Conservation (phyloP, 1,140 invertebrate genomes). For the Zelostemma sp. region DNA sequence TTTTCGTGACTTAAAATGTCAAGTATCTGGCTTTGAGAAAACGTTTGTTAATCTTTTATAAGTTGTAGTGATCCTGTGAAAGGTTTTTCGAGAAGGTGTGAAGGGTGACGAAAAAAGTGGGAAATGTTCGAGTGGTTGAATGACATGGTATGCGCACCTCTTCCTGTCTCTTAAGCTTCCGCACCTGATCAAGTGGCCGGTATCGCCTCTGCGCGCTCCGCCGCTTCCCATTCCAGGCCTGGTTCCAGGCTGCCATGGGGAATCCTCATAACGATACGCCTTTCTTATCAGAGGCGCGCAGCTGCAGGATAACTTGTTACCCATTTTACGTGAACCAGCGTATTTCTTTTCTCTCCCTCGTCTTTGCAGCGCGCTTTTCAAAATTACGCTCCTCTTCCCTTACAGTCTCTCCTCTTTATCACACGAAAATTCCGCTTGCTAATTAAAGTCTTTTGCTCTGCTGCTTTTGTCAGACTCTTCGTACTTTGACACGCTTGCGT, state of each 20-base stretch:
- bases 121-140: slow-evolving; percentile 52
- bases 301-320: slow-evolving; percentile 95
- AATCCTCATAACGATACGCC: slow-evolving; percentile 93
- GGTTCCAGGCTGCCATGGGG: slow-evolving; percentile 81
- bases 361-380: slow-evolving; percentile 17
- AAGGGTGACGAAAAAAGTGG: slow-evolving; percentile 22
- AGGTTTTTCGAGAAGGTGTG: slow-evolving; percentile 12
- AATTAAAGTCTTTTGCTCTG: slow-evolving; percentile 45
- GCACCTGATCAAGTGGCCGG: slow-evolving; percentile 93
- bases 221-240: slow-evolving; percentile 54
- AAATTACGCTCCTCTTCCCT: slow-evolving; percentile 5
- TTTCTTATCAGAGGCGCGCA: slow-evolving; percentile 94
- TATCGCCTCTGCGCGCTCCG: slow-evolving; percentile 78
- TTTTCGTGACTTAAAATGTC: neutral
- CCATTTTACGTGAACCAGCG: slow-evolving; percentile 75
- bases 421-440: slow-evolving; percentile 39
- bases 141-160: slow-evolving; percentile 70
- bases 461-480: slow-evolving; percentile 38
- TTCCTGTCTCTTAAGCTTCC: slow-evolving; percentile 71
- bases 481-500: slow-evolving; percentile 48
- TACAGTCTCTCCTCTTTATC: slow-evolving; percentile 33
- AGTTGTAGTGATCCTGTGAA: neutral
- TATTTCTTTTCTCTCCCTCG: slow-evolving; percentile 26
- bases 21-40: neutral
- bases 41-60: no score